Evolutionary conservation across 2,797 vertebrate genomes (phyloP).

Genomic region (Galago senegalensis): DNA sequence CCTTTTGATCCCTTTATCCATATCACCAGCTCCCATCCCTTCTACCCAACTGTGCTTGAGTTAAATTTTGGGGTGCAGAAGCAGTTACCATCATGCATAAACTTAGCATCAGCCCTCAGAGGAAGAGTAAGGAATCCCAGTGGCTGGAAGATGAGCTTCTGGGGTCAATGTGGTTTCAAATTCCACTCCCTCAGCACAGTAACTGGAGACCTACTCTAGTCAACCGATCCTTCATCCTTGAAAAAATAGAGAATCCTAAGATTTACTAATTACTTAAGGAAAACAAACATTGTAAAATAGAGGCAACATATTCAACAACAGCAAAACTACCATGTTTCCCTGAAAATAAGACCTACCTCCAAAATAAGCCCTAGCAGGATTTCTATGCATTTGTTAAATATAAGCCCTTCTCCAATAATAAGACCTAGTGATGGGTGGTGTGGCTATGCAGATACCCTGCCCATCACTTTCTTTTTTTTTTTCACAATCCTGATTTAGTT

Average conservation of each 20-base stretch:
- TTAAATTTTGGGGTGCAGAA: background rate
- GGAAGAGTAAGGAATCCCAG: background rate
- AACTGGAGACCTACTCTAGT: background rate
- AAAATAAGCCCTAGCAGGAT: too few relatives aligned
- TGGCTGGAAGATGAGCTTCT: background rate
- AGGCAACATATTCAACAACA: background rate
- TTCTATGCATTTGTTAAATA: too few relatives aligned
- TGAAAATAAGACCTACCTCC: too few relatives aligned
- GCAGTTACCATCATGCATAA: background rate
- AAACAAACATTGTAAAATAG: background rate
- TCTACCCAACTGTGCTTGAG: background rate
- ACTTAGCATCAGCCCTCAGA: background rate
- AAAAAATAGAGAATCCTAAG: background rate
- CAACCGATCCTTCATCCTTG: background rate
- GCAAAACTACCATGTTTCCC: background rate
- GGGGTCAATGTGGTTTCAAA: background rate
- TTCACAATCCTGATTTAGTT: constrained; percentile 55
- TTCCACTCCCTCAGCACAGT: background rate
- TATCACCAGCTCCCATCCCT: background rate
- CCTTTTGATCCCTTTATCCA: background rate
- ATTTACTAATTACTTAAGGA: background rate
- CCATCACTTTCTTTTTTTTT: too few relatives aligned
- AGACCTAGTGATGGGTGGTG: too few relatives aligned
- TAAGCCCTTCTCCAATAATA: too few relatives aligned
- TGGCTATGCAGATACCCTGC: too few relatives aligned